Evolutionary conservation across 2,797 vertebrate species (phyloP).

Genomic region (Sardinella longiceps): DNA sequence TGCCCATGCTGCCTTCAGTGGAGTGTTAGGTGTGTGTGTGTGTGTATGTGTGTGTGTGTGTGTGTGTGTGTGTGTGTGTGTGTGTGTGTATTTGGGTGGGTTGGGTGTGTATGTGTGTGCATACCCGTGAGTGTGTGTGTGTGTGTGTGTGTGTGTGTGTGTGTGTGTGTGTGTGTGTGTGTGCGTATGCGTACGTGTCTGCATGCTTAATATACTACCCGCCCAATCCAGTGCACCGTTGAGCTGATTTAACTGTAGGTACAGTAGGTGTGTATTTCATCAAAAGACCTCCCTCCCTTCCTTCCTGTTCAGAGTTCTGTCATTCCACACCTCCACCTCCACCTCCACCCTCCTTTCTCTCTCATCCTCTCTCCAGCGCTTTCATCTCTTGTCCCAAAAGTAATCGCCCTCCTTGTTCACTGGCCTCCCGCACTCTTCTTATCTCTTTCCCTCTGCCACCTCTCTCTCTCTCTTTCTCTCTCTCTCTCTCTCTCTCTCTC

Average conservation of each 20-base stretch:
- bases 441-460: not conserved
- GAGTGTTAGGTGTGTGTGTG: not conserved
- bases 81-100: too few species aligned
- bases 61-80: too few species aligned
- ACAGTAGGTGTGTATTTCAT: not conserved
- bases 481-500: constrained; percentile 9
- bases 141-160: too few species aligned
- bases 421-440: not conserved
- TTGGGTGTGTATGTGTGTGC: too few species aligned
- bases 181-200: too few species aligned
- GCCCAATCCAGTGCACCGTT: too few species aligned
- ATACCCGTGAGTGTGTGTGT: too few species aligned
- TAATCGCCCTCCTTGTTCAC: not conserved
- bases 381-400: not conserved
- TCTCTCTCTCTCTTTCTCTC: not conserved
- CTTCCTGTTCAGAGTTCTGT: not conserved
- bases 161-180: not conserved
- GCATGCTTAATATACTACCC: too few species aligned
- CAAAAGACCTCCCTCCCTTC: too few species aligned
- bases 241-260: too few species aligned
- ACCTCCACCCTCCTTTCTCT: not conserved
- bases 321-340: too few species aligned
- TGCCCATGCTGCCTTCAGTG: not conserved
- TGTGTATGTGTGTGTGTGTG: too few species aligned
- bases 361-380: not conserved